Conservation (phyloP, 92 coral and sea anemone genomes). For the Zoanthus sansibaricus region DNA sequence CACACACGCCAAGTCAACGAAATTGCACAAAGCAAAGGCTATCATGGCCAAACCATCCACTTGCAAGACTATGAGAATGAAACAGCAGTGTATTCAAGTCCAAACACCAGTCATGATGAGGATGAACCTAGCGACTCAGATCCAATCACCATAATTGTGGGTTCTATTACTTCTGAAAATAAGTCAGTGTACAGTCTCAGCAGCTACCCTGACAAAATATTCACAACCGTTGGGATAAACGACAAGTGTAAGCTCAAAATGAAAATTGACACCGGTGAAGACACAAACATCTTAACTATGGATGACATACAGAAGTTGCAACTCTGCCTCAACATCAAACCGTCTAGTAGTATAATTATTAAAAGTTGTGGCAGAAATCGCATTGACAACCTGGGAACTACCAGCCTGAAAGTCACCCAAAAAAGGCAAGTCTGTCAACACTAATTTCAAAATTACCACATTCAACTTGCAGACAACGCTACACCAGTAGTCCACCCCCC, state of each 20-base stretch:
- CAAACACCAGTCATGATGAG: conserved; percentile 39
- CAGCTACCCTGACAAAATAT: conserved; percentile 58
- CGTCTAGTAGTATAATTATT: conserved; percentile 36
- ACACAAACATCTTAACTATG: conserved; percentile 58
- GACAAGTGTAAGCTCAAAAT: conserved; percentile 43
- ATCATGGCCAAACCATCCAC: conserved; percentile 51
- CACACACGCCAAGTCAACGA: conserved; percentile 45
- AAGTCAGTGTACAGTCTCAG: conserved; percentile 33
- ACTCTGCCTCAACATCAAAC: conserved; percentile 52
- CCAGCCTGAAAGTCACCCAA: conserved; percentile 59
- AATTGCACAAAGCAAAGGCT: conserved; percentile 45
- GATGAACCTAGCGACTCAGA: conserved; percentile 48
- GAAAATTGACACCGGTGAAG: conserved; percentile 67
- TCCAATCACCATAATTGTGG: conserved; percentile 40
- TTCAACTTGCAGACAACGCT: conserved; percentile 42
- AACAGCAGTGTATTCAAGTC: conserved; percentile 17
- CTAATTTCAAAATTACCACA: conserved; percentile 49
- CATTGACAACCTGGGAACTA: conserved; percentile 61
- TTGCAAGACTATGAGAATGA: conserved; percentile 32
- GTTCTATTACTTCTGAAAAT: conserved; percentile 50
- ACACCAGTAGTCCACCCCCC: conserved; percentile 55
- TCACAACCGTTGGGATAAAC: conserved; percentile 48
- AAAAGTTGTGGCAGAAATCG: conserved; percentile 56
- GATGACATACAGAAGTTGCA: conserved; percentile 57
- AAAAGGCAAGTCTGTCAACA: conserved; percentile 43